phyloP scores from a whole-genome alignment of 2,888 invertebrate genomes.

The Eupsilia transversa region DNA sequence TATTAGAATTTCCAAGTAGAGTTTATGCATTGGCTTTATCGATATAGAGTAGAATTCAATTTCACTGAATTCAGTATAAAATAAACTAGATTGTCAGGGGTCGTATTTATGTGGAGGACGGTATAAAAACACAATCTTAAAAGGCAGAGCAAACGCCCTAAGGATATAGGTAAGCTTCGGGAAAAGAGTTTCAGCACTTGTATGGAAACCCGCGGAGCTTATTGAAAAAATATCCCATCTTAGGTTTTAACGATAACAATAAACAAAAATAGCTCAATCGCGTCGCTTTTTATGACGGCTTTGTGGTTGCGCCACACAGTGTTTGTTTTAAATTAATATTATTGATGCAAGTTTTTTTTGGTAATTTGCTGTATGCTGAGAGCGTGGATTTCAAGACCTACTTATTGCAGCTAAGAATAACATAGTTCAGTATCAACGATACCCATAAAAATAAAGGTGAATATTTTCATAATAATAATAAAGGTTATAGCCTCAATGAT shows the following conservation, averaged over 20 bases:
- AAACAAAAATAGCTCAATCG: slow-evolving; percentile 46
- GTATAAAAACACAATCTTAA: slow-evolving; percentile 78
- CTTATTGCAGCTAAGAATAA: no score
- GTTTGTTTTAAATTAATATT: slow-evolving; percentile 19
- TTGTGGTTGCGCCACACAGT: not conserved
- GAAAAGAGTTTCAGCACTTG: slow-evolving; percentile 64
- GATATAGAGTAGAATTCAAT: slow-evolving; percentile 76
- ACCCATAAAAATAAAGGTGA: not conserved
- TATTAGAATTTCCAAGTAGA: slow-evolving; percentile 72
- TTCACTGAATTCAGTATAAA: slow-evolving; percentile 76
- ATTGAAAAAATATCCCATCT: slow-evolving; percentile 68
- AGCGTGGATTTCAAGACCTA: not conserved
- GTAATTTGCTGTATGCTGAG: not conserved
- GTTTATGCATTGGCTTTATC: slow-evolving; percentile 74
- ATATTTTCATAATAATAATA: not conserved
- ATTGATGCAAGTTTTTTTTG: not conserved
- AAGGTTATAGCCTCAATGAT: no score
- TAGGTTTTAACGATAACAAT: slow-evolving; percentile 61
- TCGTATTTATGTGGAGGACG: slow-evolving; percentile 76
- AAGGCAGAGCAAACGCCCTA: slow-evolving; percentile 73
- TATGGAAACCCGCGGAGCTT: slow-evolving; percentile 64
- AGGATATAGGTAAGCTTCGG: slow-evolving; percentile 73
- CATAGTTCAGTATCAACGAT: no score
- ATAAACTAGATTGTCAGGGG: slow-evolving; percentile 78
- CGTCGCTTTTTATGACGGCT: slow-evolving; percentile 28